Evolutionary conservation across 2,113 vertebrate genomes (phyloP), one percentile per base, ranked within the genome.

Genomic region (Bambusicola thoracicus): DNA sequence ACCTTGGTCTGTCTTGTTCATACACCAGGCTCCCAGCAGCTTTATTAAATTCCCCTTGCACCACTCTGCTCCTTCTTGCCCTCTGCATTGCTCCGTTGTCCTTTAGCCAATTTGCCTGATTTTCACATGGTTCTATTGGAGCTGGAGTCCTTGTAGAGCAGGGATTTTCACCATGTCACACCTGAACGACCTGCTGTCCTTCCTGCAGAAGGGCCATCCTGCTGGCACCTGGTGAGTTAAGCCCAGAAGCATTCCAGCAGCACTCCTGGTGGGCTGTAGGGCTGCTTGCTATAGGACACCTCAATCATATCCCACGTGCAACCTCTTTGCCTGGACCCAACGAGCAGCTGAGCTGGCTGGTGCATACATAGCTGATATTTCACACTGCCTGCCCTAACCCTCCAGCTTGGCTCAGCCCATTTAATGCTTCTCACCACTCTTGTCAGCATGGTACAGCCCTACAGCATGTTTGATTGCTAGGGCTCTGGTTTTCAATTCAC

Each of bases 211-310:
- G 25, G 25, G 44, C 7, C 38, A 30, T 11, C 24, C 38, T 30
- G 11, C 4, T 2, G 1, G 22, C 41, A 34, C 14, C 18, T 61
- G 69, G 44, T 49, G 40, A 51, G 53, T 11, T 41, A 10, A n/a
- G 36, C 20, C 10, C 29, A 27, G 18, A 68, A 13, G 14, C 73
- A 74, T 34, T 20, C 1, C 9, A 16, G 24, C n/a, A 20, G 13
- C 4, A 1, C 11, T 70, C 36, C 59, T 83, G 5, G 0, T 0
- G 1, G 30, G 41, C n/a, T 48, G 13, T 3, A 6, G 30, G 43
- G 65, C 22, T 70, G 81, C 10, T 69, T 13, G 4, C 17, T 8
- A 11, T 40, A 22, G 63, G 43, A 91, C 3, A 1, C 13, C 68
- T 72, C 48, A 43, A 34, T 38, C 72, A 69, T 1, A 0, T 25